Conservation (phyloP, 1,140 invertebrate genomes). For the Diuraphis noxia region DNA sequence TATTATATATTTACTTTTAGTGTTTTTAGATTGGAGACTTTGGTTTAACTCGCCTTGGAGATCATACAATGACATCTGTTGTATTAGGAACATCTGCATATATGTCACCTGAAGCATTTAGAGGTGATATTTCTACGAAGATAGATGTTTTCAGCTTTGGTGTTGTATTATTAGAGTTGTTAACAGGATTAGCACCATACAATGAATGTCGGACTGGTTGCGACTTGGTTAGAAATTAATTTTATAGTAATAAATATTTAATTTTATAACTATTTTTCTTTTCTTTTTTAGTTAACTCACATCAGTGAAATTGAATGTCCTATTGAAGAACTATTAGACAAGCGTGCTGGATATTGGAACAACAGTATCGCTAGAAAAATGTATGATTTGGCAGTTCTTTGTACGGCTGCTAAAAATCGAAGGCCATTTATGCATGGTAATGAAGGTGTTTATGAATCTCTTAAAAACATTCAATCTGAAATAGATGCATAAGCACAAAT, state of each 20-base stretch:
- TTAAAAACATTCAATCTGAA: conserved; percentile 41
- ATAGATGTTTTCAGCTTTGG: conserved; percentile 79
- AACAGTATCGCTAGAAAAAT: conserved; percentile 50
- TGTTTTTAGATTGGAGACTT: conserved; percentile 72
- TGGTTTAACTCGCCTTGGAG: conserved; percentile 67
- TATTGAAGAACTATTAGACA: conserved; percentile 58
- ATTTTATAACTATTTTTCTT: neutral
- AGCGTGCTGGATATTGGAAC: conserved; percentile 57
- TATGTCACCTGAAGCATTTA: conserved; percentile 75
- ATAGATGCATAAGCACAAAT: too few species aligned
- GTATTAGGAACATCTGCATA: conserved; percentile 74
- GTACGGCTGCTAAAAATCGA: conserved; percentile 2
- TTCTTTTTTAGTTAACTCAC: conserved; percentile 58
- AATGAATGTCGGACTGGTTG: conserved; percentile 63
- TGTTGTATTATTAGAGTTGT: conserved; percentile 72
- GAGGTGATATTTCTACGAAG: conserved; percentile 73
- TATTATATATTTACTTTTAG: neutral
- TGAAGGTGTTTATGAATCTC: conserved; percentile 21
- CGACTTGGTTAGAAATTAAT: conserved; percentile 62
- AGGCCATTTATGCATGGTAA: conserved; percentile 46
- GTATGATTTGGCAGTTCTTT: conserved; percentile 55
- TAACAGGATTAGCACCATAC: conserved; percentile 69
- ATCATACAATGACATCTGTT: conserved; percentile 61
- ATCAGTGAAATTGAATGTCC: conserved; percentile 57
- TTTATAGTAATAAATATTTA: conserved; percentile 57